A percentile compares a stretch with the other conserved stretches of the same genome.
phyloP scores from a whole-genome alignment of 2,113 vertebrate species.

The Myiozetetes cayanensis region DNA sequence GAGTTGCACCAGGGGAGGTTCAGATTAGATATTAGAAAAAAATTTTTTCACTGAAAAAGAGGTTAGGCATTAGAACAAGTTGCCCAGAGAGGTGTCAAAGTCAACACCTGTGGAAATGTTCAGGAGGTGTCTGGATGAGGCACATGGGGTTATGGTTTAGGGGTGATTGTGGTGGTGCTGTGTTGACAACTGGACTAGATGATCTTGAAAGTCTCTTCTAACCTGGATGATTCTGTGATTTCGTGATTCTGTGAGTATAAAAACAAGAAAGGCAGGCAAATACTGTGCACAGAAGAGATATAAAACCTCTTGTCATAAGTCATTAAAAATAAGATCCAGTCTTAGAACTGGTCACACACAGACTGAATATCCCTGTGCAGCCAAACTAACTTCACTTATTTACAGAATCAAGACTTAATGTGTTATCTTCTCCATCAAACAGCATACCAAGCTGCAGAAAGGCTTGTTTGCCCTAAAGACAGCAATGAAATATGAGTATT shows the following conservation, averaged over 20 bases:
- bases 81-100: not conserved
- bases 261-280: not conserved
- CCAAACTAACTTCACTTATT: not conserved
- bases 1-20: not conserved
- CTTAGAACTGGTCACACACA: not conserved
- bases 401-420: not conserved
- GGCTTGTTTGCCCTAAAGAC: not conserved
- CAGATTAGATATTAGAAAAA: rapidly evolving
- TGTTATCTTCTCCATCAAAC: not conserved
- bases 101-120: not conserved
- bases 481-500: not conserved
- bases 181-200: not conserved
- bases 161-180: not conserved
- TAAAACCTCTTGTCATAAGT: not conserved
- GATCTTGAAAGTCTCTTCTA: not conserved
- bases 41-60: too few relatives aligned
- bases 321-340: not conserved
- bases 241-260: not conserved
- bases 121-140: not conserved
- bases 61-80: not conserved
- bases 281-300: not conserved
- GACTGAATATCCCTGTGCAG: not conserved
- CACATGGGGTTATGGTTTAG: not conserved
- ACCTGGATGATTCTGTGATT: not conserved
- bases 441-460: not conserved